Evolutionary conservation across 2,888 invertebrate species (phyloP).

Genomic region (Cybosia mesomella): DNA sequence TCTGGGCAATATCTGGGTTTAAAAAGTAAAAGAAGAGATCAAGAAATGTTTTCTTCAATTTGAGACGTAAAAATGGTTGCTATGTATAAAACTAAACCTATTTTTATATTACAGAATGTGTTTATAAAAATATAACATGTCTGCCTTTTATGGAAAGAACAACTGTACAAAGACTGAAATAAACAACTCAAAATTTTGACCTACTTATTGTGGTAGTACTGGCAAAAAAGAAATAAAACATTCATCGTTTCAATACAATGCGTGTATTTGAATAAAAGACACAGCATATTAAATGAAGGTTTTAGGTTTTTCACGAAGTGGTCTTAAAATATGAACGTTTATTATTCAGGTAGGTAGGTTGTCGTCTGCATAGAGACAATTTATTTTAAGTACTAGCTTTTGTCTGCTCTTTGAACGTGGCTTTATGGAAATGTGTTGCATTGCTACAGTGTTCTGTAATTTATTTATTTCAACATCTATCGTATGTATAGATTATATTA

Average conservation of each 20-base stretch:
- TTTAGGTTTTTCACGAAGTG: conserved; percentile 42
- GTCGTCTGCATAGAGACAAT: conserved; percentile 34
- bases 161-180: neutral
- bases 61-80: neutral
- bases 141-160: neutral
- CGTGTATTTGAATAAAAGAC: conserved; percentile 33
- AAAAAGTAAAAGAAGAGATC: neutral
- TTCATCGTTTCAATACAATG: conserved; percentile 28
- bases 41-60: neutral
- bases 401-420: conserved; percentile 26
- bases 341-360: conserved; percentile 35
- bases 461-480: conserved; percentile 19
- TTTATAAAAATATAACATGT: neutral
- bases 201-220: conserved; percentile 28
- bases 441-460: conserved; percentile 13
- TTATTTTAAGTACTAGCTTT: conserved; percentile 38
- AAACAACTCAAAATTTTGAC: conserved; percentile 16
- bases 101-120: neutral
- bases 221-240: conserved; percentile 37
- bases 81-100: neutral
- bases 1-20: neutral
- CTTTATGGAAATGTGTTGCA: conserved; percentile 31
- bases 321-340: conserved; percentile 44
- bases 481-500: neutral
- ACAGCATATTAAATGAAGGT: conserved; percentile 39